Conservation (phyloP, 2,797 vertebrate genomes). For the Nothura maculosa region DNA sequence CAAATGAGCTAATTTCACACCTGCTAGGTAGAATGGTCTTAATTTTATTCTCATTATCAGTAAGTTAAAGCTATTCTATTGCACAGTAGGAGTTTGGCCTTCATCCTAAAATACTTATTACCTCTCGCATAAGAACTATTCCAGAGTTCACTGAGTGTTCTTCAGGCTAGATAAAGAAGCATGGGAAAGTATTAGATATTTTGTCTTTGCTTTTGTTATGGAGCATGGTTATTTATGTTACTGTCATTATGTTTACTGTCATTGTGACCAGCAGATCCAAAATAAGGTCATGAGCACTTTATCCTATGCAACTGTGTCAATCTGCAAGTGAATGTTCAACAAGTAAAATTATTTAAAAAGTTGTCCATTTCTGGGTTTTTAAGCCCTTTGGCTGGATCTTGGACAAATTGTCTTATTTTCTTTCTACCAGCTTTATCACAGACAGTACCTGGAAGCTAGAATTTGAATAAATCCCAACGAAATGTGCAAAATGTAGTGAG, state of each 20-base stretch:
- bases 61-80: slow-evolving; percentile 30
- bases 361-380: background rate
- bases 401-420: background rate
- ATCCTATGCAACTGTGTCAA: background rate
- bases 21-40: slow-evolving; percentile 2
- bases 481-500: background rate
- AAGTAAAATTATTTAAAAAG: background rate
- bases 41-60: slow-evolving; percentile 44
- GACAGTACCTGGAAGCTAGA: background rate
- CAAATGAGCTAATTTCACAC: slow-evolving; percentile 55
- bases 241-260: too few species aligned
- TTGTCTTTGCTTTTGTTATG: background rate
- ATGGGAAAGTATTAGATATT: background rate
- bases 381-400: background rate
- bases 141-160: background rate
- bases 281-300: background rate
- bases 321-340: background rate
- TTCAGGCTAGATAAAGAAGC: background rate
- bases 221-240: background rate
- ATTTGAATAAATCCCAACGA: background rate
- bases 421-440: background rate
- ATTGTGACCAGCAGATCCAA: background rate
- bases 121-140: slow-evolving; percentile 1
- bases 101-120: background rate
- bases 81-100: background rate